Conservation (phyloP, 1,140 invertebrate species). For the Euura lappo region DNA sequence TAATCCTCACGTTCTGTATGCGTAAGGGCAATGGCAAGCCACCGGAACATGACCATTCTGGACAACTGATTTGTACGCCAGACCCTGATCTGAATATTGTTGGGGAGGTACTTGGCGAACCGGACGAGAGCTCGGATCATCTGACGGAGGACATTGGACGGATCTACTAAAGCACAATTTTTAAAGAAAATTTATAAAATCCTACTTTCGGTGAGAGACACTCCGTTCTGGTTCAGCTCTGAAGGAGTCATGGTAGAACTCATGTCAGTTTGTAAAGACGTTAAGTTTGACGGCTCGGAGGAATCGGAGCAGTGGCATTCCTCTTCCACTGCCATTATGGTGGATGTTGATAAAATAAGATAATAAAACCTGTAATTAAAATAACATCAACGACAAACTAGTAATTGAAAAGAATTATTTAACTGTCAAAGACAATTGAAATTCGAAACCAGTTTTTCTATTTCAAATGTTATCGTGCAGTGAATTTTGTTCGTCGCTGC, state of each 20-base stretch:
- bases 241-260: conserved; percentile 15
- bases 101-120: background rate
- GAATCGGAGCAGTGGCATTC: conserved; percentile 36
- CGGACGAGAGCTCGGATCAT: background rate
- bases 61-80: background rate
- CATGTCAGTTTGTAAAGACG: conserved; percentile 33
- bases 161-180: background rate
- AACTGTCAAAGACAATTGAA: background rate
- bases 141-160: background rate
- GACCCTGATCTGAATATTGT: background rate
- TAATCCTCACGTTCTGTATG: background rate
- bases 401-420: background rate
- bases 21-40: background rate
- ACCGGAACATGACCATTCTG: background rate
- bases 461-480: background rate
- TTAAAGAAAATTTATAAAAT: background rate
- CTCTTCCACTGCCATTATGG: conserved; percentile 33
- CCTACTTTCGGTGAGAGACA: background rate
- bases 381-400: background rate
- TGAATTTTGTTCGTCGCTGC: background rate
- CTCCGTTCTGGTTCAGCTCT: background rate
- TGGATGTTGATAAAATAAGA: background rate
- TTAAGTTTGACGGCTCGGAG: conserved; percentile 39
- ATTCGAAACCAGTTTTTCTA: background rate
- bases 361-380: conserved; percentile 1